Percentiles rank a stretch among this genome's conserved stretches.
Conservation (phyloP, 2,888 invertebrate genomes). For the Tineola bisselliella region DNA sequence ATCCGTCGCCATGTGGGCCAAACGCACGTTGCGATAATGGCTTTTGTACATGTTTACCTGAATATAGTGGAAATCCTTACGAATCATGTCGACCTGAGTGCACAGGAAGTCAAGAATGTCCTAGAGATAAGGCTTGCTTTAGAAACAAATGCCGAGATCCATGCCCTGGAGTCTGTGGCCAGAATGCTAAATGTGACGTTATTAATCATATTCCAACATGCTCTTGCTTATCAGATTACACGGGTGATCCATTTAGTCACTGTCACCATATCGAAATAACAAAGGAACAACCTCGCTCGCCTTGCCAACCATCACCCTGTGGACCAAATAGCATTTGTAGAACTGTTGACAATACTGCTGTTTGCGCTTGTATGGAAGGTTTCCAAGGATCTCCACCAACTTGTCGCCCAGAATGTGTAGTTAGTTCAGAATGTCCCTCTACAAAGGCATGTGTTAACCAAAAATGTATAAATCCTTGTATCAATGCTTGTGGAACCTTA, state of each 20-base stretch:
- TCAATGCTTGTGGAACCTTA: slow-evolving; percentile 80
- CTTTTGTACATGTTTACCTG: slow-evolving; percentile 73
- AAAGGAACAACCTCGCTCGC: slow-evolving; percentile 61
- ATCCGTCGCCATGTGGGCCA: slow-evolving; percentile 77
- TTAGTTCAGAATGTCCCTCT: slow-evolving; percentile 83
- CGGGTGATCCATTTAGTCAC: slow-evolving; percentile 77
- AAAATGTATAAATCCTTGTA: slow-evolving; percentile 85
- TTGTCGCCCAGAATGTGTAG: slow-evolving; percentile 85
- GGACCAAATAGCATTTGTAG: slow-evolving; percentile 82
- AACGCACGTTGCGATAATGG: slow-evolving; percentile 77
- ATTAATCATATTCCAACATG: slow-evolving; percentile 80
- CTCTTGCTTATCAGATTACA: slow-evolving; percentile 72
- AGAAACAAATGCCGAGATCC: slow-evolving; percentile 79
- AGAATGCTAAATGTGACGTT: slow-evolving; percentile 77
- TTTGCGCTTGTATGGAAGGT: slow-evolving; percentile 80
- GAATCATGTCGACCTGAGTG: slow-evolving; percentile 79
- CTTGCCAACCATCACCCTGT: slow-evolving; percentile 81
- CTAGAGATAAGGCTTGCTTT: slow-evolving; percentile 75
- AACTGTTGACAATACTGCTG: slow-evolving; percentile 79
- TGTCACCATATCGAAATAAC: slow-evolving; percentile 45
- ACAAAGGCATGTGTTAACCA: slow-evolving; percentile 84
- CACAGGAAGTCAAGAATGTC: slow-evolving; percentile 75
- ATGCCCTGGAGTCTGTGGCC: slow-evolving; percentile 79
- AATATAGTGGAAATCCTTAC: slow-evolving; percentile 77
- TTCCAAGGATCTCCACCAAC: slow-evolving; percentile 83